phyloP scores from a whole-genome alignment of 2,888 invertebrate species.

The Masnerella sp. region DNA sequence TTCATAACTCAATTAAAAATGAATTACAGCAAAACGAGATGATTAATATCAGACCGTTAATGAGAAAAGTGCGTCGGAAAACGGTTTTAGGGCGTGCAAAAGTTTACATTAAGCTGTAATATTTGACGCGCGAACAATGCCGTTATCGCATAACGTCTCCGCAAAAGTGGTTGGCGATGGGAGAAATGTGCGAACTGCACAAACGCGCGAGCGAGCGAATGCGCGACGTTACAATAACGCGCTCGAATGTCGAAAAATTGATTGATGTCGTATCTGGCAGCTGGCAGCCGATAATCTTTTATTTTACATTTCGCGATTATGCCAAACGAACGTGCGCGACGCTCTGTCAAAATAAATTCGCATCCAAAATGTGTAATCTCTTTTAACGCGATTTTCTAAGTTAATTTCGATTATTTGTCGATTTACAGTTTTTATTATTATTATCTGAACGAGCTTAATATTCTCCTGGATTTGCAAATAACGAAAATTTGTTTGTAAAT shows the following conservation, averaged over 20 bases:
- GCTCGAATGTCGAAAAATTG: conserved; percentile 45
- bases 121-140: conserved; percentile 33
- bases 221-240: conserved; percentile 40
- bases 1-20: too few relatives aligned
- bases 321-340: not conserved
- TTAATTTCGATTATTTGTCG: not conserved
- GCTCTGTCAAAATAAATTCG: conserved; percentile 18
- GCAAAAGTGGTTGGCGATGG: conserved; percentile 35
- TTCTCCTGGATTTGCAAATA: too few relatives aligned
- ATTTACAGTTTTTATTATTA: not conserved
- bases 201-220: conserved; percentile 27
- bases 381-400: not conserved
- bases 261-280: conserved; percentile 51
- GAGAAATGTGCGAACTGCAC: conserved; percentile 35
- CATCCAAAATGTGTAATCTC: not conserved
- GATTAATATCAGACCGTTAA: too few relatives aligned
- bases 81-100: not conserved
- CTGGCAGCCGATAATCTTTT: conserved; percentile 50
- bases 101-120: conserved; percentile 29
- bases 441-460: not conserved
- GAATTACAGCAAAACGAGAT: too few relatives aligned
- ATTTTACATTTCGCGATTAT: conserved; percentile 41
- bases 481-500: too few relatives aligned
- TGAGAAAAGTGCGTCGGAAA: too few relatives aligned
- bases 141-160: conserved; percentile 33